Conservation (phyloP, 2,113 vertebrate species). For the Rattus rattus region DNA sequence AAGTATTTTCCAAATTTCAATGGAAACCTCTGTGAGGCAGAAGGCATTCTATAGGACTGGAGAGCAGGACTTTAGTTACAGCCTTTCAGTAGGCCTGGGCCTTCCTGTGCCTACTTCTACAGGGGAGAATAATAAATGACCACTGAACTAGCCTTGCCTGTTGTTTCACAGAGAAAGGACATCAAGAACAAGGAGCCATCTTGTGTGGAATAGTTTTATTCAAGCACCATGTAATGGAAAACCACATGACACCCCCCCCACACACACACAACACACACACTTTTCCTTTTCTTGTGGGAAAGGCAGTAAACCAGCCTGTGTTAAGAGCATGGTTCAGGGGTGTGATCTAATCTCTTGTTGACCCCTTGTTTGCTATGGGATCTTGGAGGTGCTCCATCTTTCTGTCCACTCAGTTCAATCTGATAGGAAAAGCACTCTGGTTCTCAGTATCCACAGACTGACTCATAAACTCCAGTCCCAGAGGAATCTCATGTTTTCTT, state of each 20-base stretch:
- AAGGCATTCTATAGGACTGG: not conserved
- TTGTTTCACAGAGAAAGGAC: constrained; percentile 8
- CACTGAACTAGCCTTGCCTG: not conserved
- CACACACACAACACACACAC: no score
- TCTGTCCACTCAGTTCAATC: constrained; percentile 1
- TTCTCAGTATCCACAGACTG: not conserved
- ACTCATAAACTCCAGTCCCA: not conserved
- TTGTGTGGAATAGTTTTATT: constrained; percentile 21
- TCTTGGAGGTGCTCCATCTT: not conserved
- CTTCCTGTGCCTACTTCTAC: not conserved
- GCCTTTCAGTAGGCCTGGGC: not conserved
- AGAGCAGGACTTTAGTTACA: not conserved
- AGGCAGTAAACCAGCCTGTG: not conserved
- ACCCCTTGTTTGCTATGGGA: not conserved
- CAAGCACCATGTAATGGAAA: not conserved
- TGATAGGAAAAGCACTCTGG: not conserved
- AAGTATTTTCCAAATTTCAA: not conserved
- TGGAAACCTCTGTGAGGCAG: not conserved
- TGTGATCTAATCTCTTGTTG: not conserved
- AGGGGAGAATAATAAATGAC: not conserved
- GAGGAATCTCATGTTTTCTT: not conserved
- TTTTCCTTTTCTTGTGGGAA: not conserved
- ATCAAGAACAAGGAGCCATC: not conserved
- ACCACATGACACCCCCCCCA: no score
- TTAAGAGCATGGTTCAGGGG: not conserved